phyloP scores from a whole-genome alignment of 2,888 invertebrate genomes.

The Drosophila multiciliata region DNA sequence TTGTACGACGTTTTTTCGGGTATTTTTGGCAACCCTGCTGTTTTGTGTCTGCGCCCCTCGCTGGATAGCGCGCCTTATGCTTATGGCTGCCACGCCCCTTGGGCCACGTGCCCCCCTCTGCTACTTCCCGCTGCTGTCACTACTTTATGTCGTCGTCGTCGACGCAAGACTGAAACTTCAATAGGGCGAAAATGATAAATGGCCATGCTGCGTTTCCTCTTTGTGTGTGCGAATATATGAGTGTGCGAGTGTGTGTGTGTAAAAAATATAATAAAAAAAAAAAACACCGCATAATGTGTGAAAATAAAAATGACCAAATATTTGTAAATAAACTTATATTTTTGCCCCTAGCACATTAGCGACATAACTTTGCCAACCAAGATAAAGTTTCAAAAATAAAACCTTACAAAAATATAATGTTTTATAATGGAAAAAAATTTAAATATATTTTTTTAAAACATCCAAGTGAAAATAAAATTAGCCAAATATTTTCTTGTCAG shows the following conservation, averaged over 20 bases:
- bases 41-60: conserved; percentile 69
- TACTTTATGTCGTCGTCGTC: conserved; percentile 69
- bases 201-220: conserved; percentile 69
- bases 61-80: conserved; percentile 53
- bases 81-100: conserved; percentile 53
- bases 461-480: neutral
- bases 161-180: conserved; percentile 74
- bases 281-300: conserved; percentile 61
- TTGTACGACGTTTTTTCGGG: conserved; percentile 62
- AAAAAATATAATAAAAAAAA: conserved; percentile 17
- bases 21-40: conserved; percentile 75
- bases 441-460: neutral
- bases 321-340: conserved; percentile 50
- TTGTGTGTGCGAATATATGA: conserved; percentile 11
- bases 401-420: neutral
- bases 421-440: neutral
- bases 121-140: conserved; percentile 61
- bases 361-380: conserved; percentile 38
- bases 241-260: conserved; percentile 1
- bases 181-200: conserved; percentile 80
- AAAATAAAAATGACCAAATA: conserved; percentile 72
- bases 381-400: conserved; percentile 6
- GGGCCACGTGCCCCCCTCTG: conserved; percentile 18
- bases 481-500: neutral
- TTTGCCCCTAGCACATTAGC: conserved; percentile 47